Evolutionary conservation across 2,888 invertebrate genomes (phyloP), one percentile per base, ranked within the genome.

Genomic region (Amblyjoppa fuscipennis): DNA sequence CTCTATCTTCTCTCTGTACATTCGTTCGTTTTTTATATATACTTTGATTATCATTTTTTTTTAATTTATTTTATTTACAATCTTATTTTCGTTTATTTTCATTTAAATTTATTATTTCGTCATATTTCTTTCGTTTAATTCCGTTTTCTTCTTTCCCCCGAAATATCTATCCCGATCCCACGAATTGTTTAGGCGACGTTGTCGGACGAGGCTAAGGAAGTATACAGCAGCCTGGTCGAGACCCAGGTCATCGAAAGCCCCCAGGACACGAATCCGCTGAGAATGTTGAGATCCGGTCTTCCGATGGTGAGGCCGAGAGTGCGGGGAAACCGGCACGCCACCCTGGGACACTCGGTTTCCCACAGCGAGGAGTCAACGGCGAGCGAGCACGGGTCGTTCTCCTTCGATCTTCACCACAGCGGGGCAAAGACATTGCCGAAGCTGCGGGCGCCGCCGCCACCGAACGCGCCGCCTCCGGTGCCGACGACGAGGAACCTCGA

Each of bases 171-270:
- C 87, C 85, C 83, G 66, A 84, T 90, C 89, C 91, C 92, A 89
- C 91, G 90, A 89, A 91, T 92, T 93, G 94, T 95, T 82, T 95
- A 98, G 98, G 96, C 97, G 41, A 97, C 97, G 41, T 95, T 98
- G 90, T 97, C 98, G 25, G 97, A 97, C 91, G 98, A 98, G 94
- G 98, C 98, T 69, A 98, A 98, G 93, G 96, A 97, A 92, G 99
- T 98, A 0, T 99, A 99, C 95, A 97, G 98, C 92, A 97, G 98
- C 90, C 95, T 99, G 75, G 98, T 99, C 78, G 98, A 99, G 93
- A 94, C 95, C 88, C 94, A 95, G 5, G 83, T 91, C 90, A 88
- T 93, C 75, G 94, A 93, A 89, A 91, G 88, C 11, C 82, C 94
- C 81, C 85, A 92, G 2, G 94, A 94, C 34, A 92, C 94, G 34